Conservation (phyloP, 1,140 invertebrate species). For the Pentalonia nigronervosa region DNA sequence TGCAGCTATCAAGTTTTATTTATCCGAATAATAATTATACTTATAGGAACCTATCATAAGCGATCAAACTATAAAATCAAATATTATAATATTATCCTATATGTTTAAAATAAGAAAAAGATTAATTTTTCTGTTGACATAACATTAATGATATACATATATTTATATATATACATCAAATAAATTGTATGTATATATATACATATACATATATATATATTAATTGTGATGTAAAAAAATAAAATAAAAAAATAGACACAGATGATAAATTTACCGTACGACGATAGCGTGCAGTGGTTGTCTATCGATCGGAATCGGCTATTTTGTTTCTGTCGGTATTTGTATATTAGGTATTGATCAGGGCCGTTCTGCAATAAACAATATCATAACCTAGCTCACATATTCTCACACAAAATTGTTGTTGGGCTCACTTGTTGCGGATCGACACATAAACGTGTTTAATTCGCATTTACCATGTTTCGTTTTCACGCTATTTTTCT, state of each 20-base stretch:
- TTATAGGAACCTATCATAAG: background rate
- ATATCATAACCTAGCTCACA: slow-evolving; percentile 57
- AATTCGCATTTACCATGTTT: background rate
- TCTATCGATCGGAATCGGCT: slow-evolving; percentile 57
- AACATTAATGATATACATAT: background rate
- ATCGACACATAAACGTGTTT: slow-evolving; percentile 23
- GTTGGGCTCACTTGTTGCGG: slow-evolving; percentile 39
- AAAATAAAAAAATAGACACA: slow-evolving; percentile 52
- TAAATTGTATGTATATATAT: background rate
- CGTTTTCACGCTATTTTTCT: slow-evolving; percentile 17
- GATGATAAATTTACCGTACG: slow-evolving; percentile 58
- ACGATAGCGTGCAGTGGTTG: slow-evolving; percentile 52
- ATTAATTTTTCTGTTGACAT: background rate
- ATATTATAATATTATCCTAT: slow-evolving; percentile 24
- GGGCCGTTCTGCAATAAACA: slow-evolving; percentile 55
- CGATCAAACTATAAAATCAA: slow-evolving; percentile 29
- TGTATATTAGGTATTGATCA: slow-evolving; percentile 45
- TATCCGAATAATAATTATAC: background rate
- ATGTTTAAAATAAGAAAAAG: background rate
- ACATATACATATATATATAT: background rate
- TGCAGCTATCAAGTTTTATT: background rate
- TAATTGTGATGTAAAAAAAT: slow-evolving; percentile 15
- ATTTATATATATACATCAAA: background rate
- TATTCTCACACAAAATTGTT: slow-evolving; percentile 50
- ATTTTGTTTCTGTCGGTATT: slow-evolving; percentile 50